Conservation (phyloP, 2,113 vertebrate species). For the Pseudolaguvia tuberculata region DNA sequence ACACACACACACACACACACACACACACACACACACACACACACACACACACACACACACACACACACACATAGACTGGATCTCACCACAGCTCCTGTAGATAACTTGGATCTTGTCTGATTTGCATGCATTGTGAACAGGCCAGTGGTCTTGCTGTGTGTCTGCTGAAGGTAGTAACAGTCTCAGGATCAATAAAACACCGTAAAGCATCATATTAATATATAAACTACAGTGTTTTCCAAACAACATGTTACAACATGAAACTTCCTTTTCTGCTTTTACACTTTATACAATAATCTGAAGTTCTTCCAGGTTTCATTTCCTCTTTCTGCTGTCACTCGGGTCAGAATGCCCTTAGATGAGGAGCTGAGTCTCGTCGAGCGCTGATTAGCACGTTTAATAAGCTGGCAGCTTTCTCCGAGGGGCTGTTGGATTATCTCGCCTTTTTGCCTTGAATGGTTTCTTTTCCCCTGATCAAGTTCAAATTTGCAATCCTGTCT, state of each 20-base stretch:
- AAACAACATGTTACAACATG: neutral
- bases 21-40: too few relatives aligned
- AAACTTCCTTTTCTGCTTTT: constrained; percentile 42
- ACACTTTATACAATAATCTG: constrained; percentile 7
- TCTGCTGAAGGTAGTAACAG: neutral
- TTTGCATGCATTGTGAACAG: constrained; percentile 29
- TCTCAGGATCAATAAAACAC: constrained; percentile 7
- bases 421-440: too few relatives aligned
- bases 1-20: too few relatives aligned
- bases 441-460: too few relatives aligned
- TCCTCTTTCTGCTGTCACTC: neutral
- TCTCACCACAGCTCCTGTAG: constrained; percentile 43
- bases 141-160: constrained; percentile 25
- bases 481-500: too few relatives aligned
- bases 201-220: neutral
- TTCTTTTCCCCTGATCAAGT: too few relatives aligned
- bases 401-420: too few relatives aligned
- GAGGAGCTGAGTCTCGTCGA: too few relatives aligned
- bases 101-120: constrained; percentile 5
- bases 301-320: constrained; percentile 27
- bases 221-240: neutral
- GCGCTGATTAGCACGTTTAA: too few relatives aligned
- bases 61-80: neutral
- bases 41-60: neutral
- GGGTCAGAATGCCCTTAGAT: neutral